These are phyloP conservation scores for Lepidurus packardi DNA, from an alignment of 1,140 invertebrate genomes.

Conservation along the genomic window DNA sequence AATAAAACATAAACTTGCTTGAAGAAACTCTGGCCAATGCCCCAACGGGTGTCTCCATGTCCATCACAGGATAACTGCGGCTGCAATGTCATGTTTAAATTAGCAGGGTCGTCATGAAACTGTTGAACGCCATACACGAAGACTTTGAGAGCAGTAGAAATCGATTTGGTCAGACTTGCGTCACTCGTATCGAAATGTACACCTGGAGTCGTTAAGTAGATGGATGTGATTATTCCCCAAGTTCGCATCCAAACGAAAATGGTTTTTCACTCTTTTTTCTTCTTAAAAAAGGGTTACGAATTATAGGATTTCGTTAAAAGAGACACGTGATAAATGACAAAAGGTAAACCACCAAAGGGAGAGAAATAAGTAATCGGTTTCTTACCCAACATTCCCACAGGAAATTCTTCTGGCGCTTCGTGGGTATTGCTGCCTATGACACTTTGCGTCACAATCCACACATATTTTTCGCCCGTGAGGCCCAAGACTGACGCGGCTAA, in stretches of 20 bases:
- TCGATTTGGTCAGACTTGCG: slow-evolving; percentile 70
- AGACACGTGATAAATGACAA: not conserved
- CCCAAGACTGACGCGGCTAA: slow-evolving; percentile 70
- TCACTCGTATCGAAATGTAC: slow-evolving; percentile 86
- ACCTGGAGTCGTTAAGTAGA: slow-evolving; percentile 49
- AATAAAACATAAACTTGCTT: slow-evolving; percentile 46
- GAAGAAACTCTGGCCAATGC: slow-evolving; percentile 63
- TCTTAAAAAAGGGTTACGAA: not conserved
- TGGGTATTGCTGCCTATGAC: slow-evolving; percentile 63
- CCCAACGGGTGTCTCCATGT: slow-evolving; percentile 63
- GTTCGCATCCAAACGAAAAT: not conserved
- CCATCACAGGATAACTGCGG: slow-evolving; percentile 75
- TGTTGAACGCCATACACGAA: slow-evolving; percentile 84
- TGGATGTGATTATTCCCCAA: not conserved
- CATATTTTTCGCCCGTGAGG: slow-evolving; percentile 88
- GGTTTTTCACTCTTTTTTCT: not conserved
- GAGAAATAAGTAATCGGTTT: slow-evolving; percentile 35
- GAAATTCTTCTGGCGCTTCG: slow-evolving; percentile 72
- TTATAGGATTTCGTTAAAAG: not conserved
- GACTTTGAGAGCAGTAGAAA: slow-evolving; percentile 80
- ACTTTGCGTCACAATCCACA: slow-evolving; percentile 95
- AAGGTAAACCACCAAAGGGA: not conserved
- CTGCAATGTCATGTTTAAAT: slow-evolving; percentile 60
- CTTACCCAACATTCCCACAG: slow-evolving; percentile 87
- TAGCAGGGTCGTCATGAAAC: slow-evolving; percentile 64